Conservation (phyloP, 2,888 invertebrate genomes). For the Antheraea assamensis region DNA sequence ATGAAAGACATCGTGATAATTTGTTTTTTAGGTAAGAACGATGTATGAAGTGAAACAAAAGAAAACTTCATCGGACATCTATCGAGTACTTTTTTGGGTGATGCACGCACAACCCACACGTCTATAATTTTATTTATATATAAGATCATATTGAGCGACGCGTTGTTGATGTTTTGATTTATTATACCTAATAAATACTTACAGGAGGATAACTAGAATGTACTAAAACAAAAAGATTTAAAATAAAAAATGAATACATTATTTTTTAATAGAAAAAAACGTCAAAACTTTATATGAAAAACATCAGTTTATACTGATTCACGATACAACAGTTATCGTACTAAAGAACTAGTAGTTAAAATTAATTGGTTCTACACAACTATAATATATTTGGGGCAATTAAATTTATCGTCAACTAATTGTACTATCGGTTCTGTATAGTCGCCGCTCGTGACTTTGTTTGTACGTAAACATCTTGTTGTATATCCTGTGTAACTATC, state of each 20-base stretch:
- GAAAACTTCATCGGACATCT: no score
- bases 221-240: not conserved
- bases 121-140: no score
- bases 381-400: not conserved
- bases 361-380: not conserved
- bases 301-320: not conserved
- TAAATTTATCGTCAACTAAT: not conserved
- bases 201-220: not conserved
- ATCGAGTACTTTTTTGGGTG: no score
- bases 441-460: not conserved
- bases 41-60: no score
- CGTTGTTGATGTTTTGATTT: not conserved
- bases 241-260: slow-evolving; percentile 8
- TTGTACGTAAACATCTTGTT: not conserved
- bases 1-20: no score
- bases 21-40: no score
- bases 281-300: not conserved
- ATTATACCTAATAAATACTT: not conserved
- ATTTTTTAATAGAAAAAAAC: not conserved
- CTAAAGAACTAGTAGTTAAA: not conserved
- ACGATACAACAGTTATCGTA: not conserved
- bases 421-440: not conserved
- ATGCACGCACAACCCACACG: no score
- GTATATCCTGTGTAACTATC: not conserved
- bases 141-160: no score